Evolutionary conservation across 2,797 vertebrate species (phyloP), one percentile per base, ranked within the genome.

Genomic region (Tolypeutes matacus): DNA sequence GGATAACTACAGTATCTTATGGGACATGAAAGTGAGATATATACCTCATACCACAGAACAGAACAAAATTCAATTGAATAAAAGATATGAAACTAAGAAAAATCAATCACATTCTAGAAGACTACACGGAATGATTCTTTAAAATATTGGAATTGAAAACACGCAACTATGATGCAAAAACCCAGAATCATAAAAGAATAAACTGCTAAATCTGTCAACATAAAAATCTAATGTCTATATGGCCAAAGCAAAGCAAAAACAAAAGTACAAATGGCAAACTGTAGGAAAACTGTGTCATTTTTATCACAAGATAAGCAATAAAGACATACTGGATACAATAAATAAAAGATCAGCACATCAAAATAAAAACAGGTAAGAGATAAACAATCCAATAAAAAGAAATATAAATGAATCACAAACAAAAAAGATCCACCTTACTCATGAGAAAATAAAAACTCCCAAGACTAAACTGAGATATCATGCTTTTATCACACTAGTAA

Each of bases 311-410:
- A 70, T 70, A 86, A 15, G 25, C 53, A 72, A 62, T 39, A 39
- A 87, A n/a, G 20, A 64, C 31, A 69, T n/a, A 51, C 42, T 93
- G n/a, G 42, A 80, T 60, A 70, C 31, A 58, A 4, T 46, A 58
- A 80, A 58, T 89, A 80, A 89, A 89, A 64, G 62, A 70, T 89
- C 11, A 80, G 64, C 36, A 89, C 29, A 80, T 34, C 29, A 70
- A 70, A 3, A 58, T 21, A 23, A 70, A 69, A 78, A 67, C 4
- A 39, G 5, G 7, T 67, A 78, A 56, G 51, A 36, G 65, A 58
- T 42, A 78, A 69, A 56, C 15, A 67, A 25, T n/a, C 65, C 21
- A 58, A 58, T 39, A 89, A 46, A 69, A 80, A 69, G 36, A 80
- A 80, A 80, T 58, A 58, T 5, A 42, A 3, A 65, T 67, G 21